Base-by-base conservation (phyloP, 2,113 vertebrate genomes). In the Pseudorectes ferrugineus region DNA sequence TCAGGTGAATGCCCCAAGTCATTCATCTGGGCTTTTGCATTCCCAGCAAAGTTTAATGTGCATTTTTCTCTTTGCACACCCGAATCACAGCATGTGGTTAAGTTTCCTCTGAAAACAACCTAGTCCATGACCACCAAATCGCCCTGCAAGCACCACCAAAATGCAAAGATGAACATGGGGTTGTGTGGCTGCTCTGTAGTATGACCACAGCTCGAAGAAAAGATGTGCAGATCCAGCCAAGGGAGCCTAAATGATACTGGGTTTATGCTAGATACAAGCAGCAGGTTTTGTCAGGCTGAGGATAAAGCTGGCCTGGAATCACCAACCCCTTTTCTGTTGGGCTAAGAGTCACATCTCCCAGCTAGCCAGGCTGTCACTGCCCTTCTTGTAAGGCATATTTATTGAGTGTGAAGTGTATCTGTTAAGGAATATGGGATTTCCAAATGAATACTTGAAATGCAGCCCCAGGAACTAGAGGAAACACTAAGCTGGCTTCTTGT, bases 141-240 rank as follows among this genome's bases (percentile, higher is more conserved):
- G 0, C 33, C 8, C 12, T 24, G 65, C 6, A 28, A 72, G 16
- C 24, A 65, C 11, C 14, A 36, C 14, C 3, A 9, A 77, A 86
- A 48, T 16, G 3, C 2, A 3, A 58, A n/a, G 24, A 25, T 43
- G 26, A 63, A 8, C 0, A 0, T 6, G 28, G 22, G 16, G 6
- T 31, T 59, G 11, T 5, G 3, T 0, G 2, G 6, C 49, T 73
- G 31, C 22, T 89, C 31, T 73, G 24, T 24, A 36, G 6, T 57
- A 36, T 0, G 2, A 49, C 16, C 10, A 12, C 14, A 77, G 24
- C 20, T 48, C 0, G 0, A 65, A 76, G 31, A 52, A 51, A 28
- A 24, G 12, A 51, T 7, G 5, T 38, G 21, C 29, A n/a, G 51
- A 59, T 82, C 20, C 33, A 59, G 9, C 31, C 38, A 40, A 63